A percentile compares a stretch with the other conserved stretches of the same genome.
phyloP scores from a whole-genome alignment of 2,888 invertebrate genomes.

The Smittia aterrima region DNA sequence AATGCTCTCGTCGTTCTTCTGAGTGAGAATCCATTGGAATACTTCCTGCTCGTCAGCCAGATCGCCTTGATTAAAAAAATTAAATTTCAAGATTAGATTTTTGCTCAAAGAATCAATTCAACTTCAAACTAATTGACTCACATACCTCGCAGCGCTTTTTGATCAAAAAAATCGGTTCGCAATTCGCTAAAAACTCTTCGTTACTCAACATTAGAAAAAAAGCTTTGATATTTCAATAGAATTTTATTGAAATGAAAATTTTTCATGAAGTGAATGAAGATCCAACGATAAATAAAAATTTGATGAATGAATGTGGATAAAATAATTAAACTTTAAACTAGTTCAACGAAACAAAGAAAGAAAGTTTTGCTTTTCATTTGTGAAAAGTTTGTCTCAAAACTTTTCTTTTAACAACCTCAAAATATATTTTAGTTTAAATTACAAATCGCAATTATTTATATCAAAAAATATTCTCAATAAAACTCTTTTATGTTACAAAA shows the following conservation, averaged over 20 bases:
- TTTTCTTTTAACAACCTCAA: constrained; percentile 50
- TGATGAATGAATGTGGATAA: background rate
- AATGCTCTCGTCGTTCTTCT: constrained; percentile 88
- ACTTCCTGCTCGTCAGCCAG: constrained; percentile 76
- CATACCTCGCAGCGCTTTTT: too few species aligned
- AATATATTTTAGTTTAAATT: constrained; percentile 44
- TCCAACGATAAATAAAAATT: background rate
- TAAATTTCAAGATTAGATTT: background rate
- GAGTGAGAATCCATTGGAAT: constrained; percentile 86
- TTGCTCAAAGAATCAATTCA: background rate
- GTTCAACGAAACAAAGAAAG: background rate
- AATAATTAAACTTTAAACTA: background rate
- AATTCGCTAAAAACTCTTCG: too few species aligned
- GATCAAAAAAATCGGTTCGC: too few species aligned
- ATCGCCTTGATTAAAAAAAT: constrained; percentile 58
- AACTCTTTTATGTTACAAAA: too few species aligned
- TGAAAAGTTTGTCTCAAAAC: constrained; percentile 48
- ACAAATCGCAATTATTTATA: constrained; percentile 48
- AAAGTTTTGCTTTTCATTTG: background rate
- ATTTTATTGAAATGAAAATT: background rate
- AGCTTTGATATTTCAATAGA: background rate
- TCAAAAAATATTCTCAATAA: constrained; percentile 40
- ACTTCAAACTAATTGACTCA: too few species aligned
- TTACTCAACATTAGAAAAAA: background rate
- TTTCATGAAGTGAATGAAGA: background rate